Evolutionary conservation across 2,888 invertebrate species (phyloP).

Genomic region (Drosophila picticornis): DNA sequence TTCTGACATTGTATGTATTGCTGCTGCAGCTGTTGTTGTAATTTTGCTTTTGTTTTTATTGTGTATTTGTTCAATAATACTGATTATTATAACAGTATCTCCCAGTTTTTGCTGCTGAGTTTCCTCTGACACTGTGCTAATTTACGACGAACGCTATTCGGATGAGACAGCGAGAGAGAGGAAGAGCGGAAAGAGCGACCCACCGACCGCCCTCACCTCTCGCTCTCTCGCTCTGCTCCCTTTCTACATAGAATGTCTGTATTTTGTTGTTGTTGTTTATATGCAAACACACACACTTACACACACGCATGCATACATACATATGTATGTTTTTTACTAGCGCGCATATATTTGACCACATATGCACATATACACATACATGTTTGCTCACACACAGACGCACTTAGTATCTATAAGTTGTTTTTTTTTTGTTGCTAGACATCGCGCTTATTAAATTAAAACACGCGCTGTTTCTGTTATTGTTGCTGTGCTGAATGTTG

Average conservation of each 20-base stretch:
- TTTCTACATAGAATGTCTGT: slow-evolving; percentile 37
- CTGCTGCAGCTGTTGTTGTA: slow-evolving; percentile 32
- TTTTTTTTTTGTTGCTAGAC: slow-evolving; percentile 55
- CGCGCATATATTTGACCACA: slow-evolving; percentile 63
- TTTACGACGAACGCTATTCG: slow-evolving; percentile 53
- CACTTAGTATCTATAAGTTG: slow-evolving; percentile 72
- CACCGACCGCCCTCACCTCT: slow-evolving; percentile 5
- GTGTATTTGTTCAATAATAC: slow-evolving; percentile 42
- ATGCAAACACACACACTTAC: not conserved
- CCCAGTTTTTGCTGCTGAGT: slow-evolving; percentile 57
- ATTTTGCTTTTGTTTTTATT: slow-evolving; percentile 37
- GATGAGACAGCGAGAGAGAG: slow-evolving; percentile 29
- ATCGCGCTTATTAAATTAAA: slow-evolving; percentile 69
- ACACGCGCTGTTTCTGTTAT: slow-evolving; percentile 69
- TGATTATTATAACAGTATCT: slow-evolving; percentile 65
- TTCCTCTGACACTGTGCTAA: slow-evolving; percentile 61
- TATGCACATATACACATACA: slow-evolving; percentile 28
- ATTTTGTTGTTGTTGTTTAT: slow-evolving; percentile 28
- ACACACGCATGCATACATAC: not conserved
- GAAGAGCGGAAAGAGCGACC: slow-evolving; percentile 17
- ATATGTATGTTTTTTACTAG: slow-evolving; percentile 41
- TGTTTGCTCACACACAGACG: slow-evolving; percentile 41
- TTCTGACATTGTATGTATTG: slow-evolving; percentile 32
- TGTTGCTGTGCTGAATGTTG: slow-evolving; percentile 37
- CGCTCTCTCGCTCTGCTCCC: slow-evolving; percentile 42